A percentile compares a stretch with the other conserved stretches of the same genome.
These are phyloP conservation scores for Brachionus manjavacas DNA, from an alignment of 1,140 invertebrate genomes.

Conservation along the genomic window DNA sequence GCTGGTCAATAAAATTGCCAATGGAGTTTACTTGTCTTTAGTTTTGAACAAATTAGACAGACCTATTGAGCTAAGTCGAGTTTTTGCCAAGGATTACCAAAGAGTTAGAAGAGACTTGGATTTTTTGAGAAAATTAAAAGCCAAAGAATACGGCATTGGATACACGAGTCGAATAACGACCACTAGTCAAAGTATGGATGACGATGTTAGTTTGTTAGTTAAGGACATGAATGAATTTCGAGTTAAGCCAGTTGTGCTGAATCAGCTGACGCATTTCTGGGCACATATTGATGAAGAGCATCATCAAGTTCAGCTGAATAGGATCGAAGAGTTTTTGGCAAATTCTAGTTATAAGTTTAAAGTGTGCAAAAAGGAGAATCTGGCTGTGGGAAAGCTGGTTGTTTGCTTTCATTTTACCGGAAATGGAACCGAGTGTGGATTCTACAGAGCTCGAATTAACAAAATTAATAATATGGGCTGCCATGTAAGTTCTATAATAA, in stretches of 20 bases:
- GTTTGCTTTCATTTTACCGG: constrained; percentile 33
- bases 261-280: constrained; percentile 28
- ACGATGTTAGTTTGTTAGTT: background rate
- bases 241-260: constrained; percentile 15
- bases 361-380: background rate
- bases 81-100: background rate
- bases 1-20: constrained; percentile 6
- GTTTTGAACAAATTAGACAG: background rate
- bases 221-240: background rate
- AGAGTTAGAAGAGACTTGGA: background rate
- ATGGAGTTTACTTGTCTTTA: constrained; percentile 12
- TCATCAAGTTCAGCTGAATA: background rate
- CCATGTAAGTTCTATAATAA: background rate
- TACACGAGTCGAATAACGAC: background rate
- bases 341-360: background rate
- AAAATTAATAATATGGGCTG: background rate
- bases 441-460: constrained; percentile 9
- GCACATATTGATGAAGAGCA: constrained; percentile 22
- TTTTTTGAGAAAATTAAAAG: background rate
- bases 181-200: background rate
- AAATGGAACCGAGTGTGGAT: background rate
- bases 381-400: background rate
- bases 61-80: background rate
- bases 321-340: background rate
- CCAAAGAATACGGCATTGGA: background rate